Conservation (phyloP, 2,113 vertebrate species). For the Phocoena phocoena region DNA sequence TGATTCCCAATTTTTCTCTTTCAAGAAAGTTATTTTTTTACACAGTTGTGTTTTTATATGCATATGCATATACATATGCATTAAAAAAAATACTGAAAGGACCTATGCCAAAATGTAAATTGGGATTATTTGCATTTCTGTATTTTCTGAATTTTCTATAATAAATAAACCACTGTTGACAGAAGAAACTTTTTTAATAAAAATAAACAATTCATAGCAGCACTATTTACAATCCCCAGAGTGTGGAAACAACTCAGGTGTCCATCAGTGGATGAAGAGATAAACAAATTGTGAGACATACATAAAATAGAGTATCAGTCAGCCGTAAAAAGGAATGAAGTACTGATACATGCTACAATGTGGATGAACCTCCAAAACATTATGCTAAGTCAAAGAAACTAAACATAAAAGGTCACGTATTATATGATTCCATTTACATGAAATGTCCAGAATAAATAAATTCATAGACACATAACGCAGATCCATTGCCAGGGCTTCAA, state of each 20-base stretch:
- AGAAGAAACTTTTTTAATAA: not conserved
- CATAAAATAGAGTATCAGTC: not conserved
- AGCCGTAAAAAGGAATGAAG: not conserved
- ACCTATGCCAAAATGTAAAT: not conserved
- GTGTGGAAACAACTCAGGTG: not conserved
- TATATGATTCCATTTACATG: not conserved
- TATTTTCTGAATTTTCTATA: conserved; percentile 17
- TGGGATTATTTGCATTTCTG: not conserved
- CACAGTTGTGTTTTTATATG: not conserved
- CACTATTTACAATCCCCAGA: not conserved
- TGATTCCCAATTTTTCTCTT: not conserved
- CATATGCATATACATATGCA: not conserved
- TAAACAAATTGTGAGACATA: not conserved
- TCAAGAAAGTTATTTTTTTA: not conserved
- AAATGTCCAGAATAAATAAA: not conserved
- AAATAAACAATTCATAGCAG: not conserved
- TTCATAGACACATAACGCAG: not conserved
- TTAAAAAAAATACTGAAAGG: not conserved
- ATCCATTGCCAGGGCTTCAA: not conserved
- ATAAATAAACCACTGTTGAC: not conserved
- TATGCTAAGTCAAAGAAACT: not conserved
- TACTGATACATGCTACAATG: not conserved
- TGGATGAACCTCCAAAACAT: not conserved
- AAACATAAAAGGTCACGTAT: not conserved
- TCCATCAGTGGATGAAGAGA: not conserved